Evolutionary conservation across 2,113 vertebrate species (phyloP), one percentile per base, ranked within the genome.

Genomic region (Numida meleagris): DNA sequence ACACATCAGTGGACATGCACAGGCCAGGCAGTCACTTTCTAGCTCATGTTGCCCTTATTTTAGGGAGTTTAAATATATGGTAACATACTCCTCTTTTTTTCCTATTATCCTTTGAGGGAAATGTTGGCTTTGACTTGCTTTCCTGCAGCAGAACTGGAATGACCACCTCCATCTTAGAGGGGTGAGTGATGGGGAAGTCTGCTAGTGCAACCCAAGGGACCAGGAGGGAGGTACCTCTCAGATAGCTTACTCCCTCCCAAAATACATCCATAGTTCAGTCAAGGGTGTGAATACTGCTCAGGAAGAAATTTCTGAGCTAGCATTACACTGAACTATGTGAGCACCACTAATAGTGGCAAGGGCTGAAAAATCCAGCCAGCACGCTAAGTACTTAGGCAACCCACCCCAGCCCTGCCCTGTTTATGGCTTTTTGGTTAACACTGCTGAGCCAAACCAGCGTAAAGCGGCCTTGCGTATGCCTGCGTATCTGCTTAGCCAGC

Each of bases 261-360:
- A 96, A 91, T 50, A 42, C 0, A 0, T 80, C 75, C 34, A 1
- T 58, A 3, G 21, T 59, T 91, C 46, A 50, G 67, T 50, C 67
- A 77, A 63, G 76, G 73, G 72, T 51, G 31, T 80, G 73, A 93
- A 46, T 74, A 24, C 25, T 77, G 63, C 79, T 89, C 16, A 53
- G 92, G 85, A 89, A 76, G 71, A 65, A 65, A 73, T 76, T 76
- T 91, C 78, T 72, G 43, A 76, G 40, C 67, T 58, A 70, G 42
- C 79, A 75, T 68, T 91, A 79, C 72, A 61, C 89, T 89, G 2
- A 1, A 81, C 70, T 82, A n/a, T 3, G 0, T 21, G 53, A 81
- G 53, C 74, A 82, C 46, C 75, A 59, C 43, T 68, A 73, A 19
- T 66, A 86, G 20, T 21, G 80, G 55, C 12, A 11, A 38, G 8